These are phyloP conservation scores for Pterocles orientalis DNA, from an alignment of 2,113 vertebrate genomes.

Conservation along the genomic window DNA sequence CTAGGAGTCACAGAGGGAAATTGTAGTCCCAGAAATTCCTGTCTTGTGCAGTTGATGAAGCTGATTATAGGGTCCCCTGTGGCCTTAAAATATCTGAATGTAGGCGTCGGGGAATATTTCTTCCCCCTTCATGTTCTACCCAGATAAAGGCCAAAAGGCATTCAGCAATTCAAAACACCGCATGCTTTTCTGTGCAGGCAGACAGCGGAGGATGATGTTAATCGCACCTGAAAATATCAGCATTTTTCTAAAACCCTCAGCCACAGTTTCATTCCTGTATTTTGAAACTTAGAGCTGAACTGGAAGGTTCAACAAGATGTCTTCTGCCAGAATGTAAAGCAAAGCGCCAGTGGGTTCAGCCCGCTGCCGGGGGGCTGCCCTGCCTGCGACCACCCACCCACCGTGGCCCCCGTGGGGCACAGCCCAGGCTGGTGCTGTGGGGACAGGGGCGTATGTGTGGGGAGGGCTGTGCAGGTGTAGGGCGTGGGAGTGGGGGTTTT, in stretches of 20 bases:
- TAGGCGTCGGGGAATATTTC: neutral
- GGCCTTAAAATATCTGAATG: neutral
- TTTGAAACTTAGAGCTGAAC: neutral
- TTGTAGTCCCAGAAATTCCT: neutral
- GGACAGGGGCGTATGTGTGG: neutral
- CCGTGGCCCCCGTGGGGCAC: too few relatives aligned
- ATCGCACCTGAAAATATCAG: rapidly evolving
- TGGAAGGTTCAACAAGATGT: neutral
- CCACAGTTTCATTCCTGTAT: rapidly evolving
- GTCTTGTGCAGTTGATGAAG: neutral
- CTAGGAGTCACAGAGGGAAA: neutral
- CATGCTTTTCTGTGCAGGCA: rapidly evolving
- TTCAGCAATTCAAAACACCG: neutral
- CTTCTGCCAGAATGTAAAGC: neutral
- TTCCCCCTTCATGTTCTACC: neutral
- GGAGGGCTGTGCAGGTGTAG: neutral
- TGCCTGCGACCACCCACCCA: rapidly evolving
- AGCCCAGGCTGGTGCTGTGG: neutral
- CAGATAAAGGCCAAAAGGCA: neutral
- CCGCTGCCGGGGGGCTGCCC: neutral
- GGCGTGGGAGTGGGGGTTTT: too few relatives aligned
- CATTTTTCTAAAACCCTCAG: rapidly evolving
- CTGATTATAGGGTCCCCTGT: neutral
- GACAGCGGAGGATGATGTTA: neutral
- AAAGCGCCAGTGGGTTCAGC: neutral